Base-by-base conservation (phyloP, 1,140 invertebrate species). In the Diploscapter pachys region DNA sequence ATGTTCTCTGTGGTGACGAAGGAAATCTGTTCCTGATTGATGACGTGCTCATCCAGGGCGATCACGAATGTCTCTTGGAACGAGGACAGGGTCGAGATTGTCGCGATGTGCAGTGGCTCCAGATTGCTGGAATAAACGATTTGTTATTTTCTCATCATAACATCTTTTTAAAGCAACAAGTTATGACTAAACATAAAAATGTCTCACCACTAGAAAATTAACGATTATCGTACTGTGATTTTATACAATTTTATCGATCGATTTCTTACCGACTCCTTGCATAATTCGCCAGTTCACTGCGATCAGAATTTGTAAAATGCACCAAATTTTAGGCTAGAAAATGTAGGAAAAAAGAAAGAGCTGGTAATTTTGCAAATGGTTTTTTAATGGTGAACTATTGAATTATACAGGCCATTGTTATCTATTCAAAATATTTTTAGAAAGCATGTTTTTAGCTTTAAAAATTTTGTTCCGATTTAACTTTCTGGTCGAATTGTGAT, bases 61-160 rank as follows among this genome's bases (percentile, higher is more conserved):
- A 76, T 71, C 48, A 69, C 52, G 69, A 72, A 76, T 11, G 74
- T 76, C n/a, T 76, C 74, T 50, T 76, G 74, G 69, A 76, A 76
- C 31, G 74, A 61, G 62, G 71, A 69, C 53, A 76, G 57, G 11
- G 74, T 76, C n/a, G 67, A 50, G 6, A 71, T 8, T 5, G 74
- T 76, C 3, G 52, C 50, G 6, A n/a, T 50, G 48, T 76, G 31
- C 4, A 76, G 51, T 5, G 74, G 74, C 3, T 52, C 61, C 31
- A 76, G 61, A 61, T 76, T 52, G 11, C 74, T 76, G 54, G 61
- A 71, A 76, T 50, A 2, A 71, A 51, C 48, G 62, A 8, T 5
- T 5, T 65, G 31, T 31, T 53, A 72, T 63, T 48, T 52, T 4
- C 3, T n/a, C 3, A 63, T 6, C n/a, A 13, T 51, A 8, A 5